phyloP scores from a whole-genome alignment of 92 coral and sea anemone genomes.

The Heliopora coerulea region DNA sequence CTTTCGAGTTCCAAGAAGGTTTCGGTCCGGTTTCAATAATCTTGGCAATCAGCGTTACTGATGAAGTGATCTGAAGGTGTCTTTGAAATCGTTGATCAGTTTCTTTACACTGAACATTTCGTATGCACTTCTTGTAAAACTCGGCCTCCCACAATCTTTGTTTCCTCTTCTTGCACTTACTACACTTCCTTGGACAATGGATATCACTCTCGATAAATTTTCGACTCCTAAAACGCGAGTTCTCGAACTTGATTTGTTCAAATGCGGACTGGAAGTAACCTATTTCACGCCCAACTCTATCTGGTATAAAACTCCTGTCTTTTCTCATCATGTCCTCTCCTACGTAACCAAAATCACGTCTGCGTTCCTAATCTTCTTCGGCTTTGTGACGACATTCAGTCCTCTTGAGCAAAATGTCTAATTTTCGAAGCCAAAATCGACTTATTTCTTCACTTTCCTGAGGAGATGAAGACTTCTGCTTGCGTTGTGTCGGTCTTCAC shows the following conservation, averaged over 20 bases:
- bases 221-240: background rate
- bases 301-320: background rate
- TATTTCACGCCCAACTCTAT: background rate
- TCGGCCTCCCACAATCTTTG: slow-evolving; percentile 1
- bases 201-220: background rate
- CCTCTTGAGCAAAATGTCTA: too few species aligned
- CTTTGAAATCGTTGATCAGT: background rate
- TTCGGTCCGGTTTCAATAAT: slow-evolving; percentile 19
- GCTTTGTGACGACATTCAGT: too few species aligned
- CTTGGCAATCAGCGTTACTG: slow-evolving; percentile 22
- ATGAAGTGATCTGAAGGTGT: background rate
- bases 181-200: background rate
- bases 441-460: background rate
- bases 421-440: background rate
- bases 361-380: too few species aligned
- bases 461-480: too few species aligned
- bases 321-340: too few species aligned
- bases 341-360: too few species aligned
- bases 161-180: background rate
- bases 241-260: slow-evolving; percentile 22
- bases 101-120: background rate
- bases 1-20: slow-evolving; percentile 16
- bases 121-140: slow-evolving; percentile 12
- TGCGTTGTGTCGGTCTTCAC: too few species aligned
- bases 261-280: slow-evolving; percentile 8